Evolutionary conservation across 2,113 vertebrate species (phyloP), one percentile per base, ranked within the genome.

Genomic region (Pitta sordida): DNA sequence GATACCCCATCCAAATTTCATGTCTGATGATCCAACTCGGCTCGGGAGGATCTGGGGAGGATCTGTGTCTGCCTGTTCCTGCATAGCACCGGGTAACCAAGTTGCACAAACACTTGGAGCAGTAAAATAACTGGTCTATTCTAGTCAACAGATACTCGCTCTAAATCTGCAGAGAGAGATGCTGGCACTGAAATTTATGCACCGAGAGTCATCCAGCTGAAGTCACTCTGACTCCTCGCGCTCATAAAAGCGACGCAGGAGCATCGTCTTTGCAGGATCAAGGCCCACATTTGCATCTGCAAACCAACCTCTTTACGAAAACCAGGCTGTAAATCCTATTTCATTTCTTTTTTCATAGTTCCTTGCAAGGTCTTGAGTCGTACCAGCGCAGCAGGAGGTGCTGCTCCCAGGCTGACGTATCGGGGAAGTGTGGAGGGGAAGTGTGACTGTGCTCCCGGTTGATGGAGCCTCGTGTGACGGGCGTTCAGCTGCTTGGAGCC

Each of bases 201-300:
- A 11, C 87, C 9, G 75, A 21, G 94, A 94, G 83, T 13, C 75
- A 64, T 58, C 78, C 92, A 75, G 92, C 88, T 80, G 92, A 90
- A 95, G 88, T 46, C 83, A 24, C 71, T 26, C 67, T 4, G 75
- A 53, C 75, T 86, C 77, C 82, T 65, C 34, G 3, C 9, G 11
- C 87, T 34, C 82, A 48, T 9, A 11, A 84, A 48, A 82, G 46
- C 59, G 0, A 5, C 3, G 13, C 69, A 3, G 60, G 69, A 85
- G 85, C 65, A 13, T 56, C 52, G 0, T 32, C 79, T 41, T 36
- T 29, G 79, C 76, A n/a, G 76, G 82, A 83, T 32, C 63, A 34
- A 52, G 74, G 74, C 82, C 70, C 39, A 1, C n/a, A 26, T 77
- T 87, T 87, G 67, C 83, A n/a, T 75, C 88, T 91, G 92, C 89